Evolutionary conservation across 2,888 invertebrate species (phyloP).

Genomic region (Idaea dimidiata): DNA sequence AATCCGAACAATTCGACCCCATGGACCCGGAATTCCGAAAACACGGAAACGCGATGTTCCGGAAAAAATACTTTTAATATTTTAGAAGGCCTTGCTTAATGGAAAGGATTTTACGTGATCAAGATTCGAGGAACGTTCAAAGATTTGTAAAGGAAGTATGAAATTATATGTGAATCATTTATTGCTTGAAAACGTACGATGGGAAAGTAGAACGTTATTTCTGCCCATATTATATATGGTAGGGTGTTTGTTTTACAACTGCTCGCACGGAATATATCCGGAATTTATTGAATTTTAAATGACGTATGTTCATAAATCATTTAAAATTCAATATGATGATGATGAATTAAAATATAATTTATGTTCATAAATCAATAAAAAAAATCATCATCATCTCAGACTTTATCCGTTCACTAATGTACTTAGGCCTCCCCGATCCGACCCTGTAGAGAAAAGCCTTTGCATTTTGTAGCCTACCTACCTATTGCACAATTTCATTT

Average conservation of each 20-base stretch:
- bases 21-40: conserved; percentile 20
- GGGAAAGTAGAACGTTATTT: not conserved
- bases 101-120: conserved; percentile 32
- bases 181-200: conserved; percentile 8
- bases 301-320: too few relatives aligned
- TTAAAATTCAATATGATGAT: too few relatives aligned
- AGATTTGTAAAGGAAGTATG: conserved; percentile 15
- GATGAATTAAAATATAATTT: too few relatives aligned
- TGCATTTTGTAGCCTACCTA: too few relatives aligned
- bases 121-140: conserved; percentile 11
- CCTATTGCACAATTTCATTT: too few relatives aligned
- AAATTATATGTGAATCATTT: conserved; percentile 29
- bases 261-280: not conserved
- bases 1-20: conserved; percentile 20
- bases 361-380: too few relatives aligned
- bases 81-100: conserved; percentile 24
- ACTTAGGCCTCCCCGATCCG: too few relatives aligned
- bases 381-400: too few relatives aligned
- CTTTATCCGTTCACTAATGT: too few relatives aligned
- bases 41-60: conserved; percentile 14
- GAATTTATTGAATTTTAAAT: not conserved
- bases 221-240: not conserved
- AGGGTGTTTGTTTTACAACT: not conserved
- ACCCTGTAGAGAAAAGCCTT: too few relatives aligned
- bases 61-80: conserved; percentile 33